Evolutionary conservation across 2,797 vertebrate species (phyloP).

Genomic region (Austrolebias charrua): DNA sequence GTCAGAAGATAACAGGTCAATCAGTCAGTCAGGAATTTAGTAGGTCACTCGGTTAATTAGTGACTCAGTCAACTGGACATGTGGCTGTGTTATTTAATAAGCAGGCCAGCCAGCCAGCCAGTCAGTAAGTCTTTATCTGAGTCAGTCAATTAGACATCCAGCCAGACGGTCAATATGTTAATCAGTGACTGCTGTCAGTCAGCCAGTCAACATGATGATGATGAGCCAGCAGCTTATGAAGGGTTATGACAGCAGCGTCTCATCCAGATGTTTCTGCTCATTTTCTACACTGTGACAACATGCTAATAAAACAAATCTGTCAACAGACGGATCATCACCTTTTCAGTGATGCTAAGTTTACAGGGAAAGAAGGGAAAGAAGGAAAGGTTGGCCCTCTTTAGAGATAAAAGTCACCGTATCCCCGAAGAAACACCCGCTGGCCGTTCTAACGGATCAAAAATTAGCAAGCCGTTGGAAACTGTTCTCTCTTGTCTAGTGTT

Average conservation of each 20-base stretch:
- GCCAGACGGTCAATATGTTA: constrained; percentile 67
- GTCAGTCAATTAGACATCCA: constrained; percentile 60
- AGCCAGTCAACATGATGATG: constrained; percentile 49
- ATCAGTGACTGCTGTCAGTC: constrained; percentile 67
- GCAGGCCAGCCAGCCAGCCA: constrained; percentile 40
- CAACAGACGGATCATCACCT: neutral
- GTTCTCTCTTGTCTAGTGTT: constrained; percentile 61
- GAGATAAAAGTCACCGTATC: constrained; percentile 40
- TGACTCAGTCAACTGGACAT: constrained; percentile 48
- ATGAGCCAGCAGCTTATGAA: constrained; percentile 50
- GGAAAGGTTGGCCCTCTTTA: constrained; percentile 13
- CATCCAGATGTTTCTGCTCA: constrained; percentile 42
- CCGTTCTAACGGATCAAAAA: constrained; percentile 56
- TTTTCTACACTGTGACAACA: constrained; percentile 27
- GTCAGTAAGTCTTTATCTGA: constrained; percentile 50
- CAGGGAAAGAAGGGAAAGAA: neutral
- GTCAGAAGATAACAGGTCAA: constrained; percentile 63
- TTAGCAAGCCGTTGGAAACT: constrained; percentile 70
- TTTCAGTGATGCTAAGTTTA: constrained; percentile 4
- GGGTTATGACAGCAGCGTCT: constrained; percentile 49
- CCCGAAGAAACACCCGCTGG: constrained; percentile 52
- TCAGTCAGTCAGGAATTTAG: constrained; percentile 65
- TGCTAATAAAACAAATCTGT: constrained; percentile 24
- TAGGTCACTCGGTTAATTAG: constrained; percentile 72
- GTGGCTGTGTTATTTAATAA: constrained; percentile 56